These are phyloP conservation scores for Aplochiton taeniatus DNA, from an alignment of 2,797 vertebrate species.

Conservation along the genomic window DNA sequence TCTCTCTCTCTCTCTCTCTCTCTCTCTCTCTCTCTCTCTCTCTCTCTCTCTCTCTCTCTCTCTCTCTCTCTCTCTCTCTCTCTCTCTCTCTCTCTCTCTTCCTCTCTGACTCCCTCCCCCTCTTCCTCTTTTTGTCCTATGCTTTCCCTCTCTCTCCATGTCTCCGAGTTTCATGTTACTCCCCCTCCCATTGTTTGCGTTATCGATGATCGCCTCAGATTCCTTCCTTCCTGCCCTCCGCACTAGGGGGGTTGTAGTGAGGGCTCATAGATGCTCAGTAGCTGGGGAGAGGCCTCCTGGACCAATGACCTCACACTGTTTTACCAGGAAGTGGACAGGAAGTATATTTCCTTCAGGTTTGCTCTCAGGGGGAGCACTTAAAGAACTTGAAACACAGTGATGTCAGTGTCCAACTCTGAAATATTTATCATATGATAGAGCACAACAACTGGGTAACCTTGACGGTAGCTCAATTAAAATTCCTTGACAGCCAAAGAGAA, in stretches of 20 bases:
- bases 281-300: conserved; percentile 24
- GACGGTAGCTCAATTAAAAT: conserved; percentile 48
- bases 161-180: conserved; percentile 27
- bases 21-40: neutral
- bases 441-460: conserved; percentile 45
- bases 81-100: neutral
- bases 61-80: neutral
- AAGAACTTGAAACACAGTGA: conserved; percentile 8
- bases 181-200: conserved; percentile 51
- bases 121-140: neutral
- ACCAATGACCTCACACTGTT: conserved; percentile 32
- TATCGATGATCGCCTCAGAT: conserved; percentile 55
- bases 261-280: conserved; percentile 38
- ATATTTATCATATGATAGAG: conserved; percentile 26
- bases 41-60: neutral
- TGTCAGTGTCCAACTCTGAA: conserved; percentile 42
- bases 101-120: neutral
- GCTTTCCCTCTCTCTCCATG: neutral
- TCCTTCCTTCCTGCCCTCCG: conserved; percentile 51
- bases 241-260: conserved; percentile 53
- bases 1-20: neutral
- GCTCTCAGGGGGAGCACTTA: conserved; percentile 24
- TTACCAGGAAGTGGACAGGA: conserved; percentile 42
- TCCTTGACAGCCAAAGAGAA: conserved; percentile 8
- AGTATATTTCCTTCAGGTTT: conserved; percentile 36